Conservation (phyloP, 2,113 vertebrate genomes). For the Ctenodactylus gundi region DNA sequence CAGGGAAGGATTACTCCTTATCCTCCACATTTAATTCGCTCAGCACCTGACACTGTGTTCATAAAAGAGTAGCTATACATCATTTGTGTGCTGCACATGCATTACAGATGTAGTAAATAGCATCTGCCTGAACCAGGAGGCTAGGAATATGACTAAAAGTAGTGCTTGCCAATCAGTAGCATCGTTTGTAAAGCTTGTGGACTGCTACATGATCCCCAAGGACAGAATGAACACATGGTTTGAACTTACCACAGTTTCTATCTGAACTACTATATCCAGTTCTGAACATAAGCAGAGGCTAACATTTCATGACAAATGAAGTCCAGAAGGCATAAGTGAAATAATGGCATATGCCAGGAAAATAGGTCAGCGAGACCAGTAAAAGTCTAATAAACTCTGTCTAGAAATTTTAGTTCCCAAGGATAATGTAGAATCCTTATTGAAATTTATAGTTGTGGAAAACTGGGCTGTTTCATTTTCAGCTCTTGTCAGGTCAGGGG, state of each 20-base stretch:
- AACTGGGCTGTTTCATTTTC: conserved; percentile 55
- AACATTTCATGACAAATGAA: conserved; percentile 29
- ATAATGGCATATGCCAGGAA: conserved; percentile 28
- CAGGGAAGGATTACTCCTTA: background rate
- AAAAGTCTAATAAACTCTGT: conserved; percentile 30
- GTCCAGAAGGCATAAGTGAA: conserved; percentile 18
- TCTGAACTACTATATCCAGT: conserved; percentile 32
- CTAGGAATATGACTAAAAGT: background rate
- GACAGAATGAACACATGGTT: background rate
- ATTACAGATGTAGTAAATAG: background rate
- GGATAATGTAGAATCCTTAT: conserved; percentile 35
- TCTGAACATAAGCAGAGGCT: background rate
- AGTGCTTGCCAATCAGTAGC: background rate
- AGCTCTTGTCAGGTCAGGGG: conserved; percentile 58
- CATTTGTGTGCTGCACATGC: background rate
- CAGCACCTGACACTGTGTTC: background rate
- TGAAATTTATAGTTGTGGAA: conserved; percentile 63
- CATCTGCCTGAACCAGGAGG: background rate
- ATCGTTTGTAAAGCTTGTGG: background rate
- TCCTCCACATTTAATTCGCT: background rate
- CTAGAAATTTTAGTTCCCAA: conserved; percentile 14
- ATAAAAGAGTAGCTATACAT: background rate
- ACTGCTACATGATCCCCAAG: background rate
- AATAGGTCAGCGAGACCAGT: conserved; percentile 46
- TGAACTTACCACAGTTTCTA: background rate